Conservation (phyloP, 1,140 invertebrate genomes). For the Spodoptera litura region DNA sequence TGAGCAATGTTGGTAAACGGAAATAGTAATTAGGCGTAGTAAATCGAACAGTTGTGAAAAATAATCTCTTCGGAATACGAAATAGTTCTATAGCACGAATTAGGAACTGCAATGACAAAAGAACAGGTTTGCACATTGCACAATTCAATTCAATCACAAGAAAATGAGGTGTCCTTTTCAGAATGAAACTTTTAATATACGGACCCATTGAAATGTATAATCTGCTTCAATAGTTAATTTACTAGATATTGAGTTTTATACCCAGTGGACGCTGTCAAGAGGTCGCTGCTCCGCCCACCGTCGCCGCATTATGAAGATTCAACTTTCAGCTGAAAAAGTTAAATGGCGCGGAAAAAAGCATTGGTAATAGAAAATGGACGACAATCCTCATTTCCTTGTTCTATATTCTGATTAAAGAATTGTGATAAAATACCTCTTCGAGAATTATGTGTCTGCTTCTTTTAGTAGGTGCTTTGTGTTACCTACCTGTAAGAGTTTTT, state of each 20-base stretch:
- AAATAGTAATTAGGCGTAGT: neutral
- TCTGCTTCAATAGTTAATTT: slow-evolving; percentile 44
- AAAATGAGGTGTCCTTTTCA: neutral
- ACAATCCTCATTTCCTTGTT: slow-evolving; percentile 70
- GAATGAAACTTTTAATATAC: neutral
- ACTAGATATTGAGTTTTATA: slow-evolving; percentile 61
- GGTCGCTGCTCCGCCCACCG: slow-evolving; percentile 48
- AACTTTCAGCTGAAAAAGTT: slow-evolving; percentile 71
- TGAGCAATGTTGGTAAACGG: neutral
- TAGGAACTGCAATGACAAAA: too few species aligned
- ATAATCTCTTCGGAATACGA: too few species aligned
- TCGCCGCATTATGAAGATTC: slow-evolving; percentile 63
- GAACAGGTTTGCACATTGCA: neutral
- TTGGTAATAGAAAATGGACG: slow-evolving; percentile 74
- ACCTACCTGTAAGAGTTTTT: neutral
- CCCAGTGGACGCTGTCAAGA: slow-evolving; percentile 62
- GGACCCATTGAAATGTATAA: slow-evolving; percentile 12
- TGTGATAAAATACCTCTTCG: slow-evolving; percentile 1
- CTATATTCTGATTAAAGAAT: slow-evolving; percentile 54
- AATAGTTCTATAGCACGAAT: too few species aligned
- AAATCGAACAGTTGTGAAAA: too few species aligned
- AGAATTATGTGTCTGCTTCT: slow-evolving; percentile 29
- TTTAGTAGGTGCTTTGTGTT: neutral
- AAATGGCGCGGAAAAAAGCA: slow-evolving; percentile 74
- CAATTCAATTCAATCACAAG: neutral